These are phyloP conservation scores for Gerris buenoi DNA, from an alignment of 1,140 invertebrate species.

Conservation along the genomic window DNA sequence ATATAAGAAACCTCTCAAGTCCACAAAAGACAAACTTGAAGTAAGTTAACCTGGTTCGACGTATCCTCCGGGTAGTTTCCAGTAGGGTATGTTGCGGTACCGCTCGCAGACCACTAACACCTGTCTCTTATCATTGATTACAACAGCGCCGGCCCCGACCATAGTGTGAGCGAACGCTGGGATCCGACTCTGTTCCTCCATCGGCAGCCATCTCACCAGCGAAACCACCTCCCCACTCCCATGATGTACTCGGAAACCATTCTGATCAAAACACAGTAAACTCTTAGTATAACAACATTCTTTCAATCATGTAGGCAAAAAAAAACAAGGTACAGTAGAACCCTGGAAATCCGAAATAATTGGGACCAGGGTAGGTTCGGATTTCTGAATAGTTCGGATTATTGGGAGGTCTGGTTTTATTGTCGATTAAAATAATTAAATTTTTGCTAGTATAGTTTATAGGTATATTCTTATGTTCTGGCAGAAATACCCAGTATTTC, in stretches of 20 bases:
- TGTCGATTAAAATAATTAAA: too few species aligned
- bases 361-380: too few species aligned
- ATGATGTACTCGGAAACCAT: constrained; percentile 77
- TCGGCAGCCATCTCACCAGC: constrained; percentile 65
- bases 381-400: too few species aligned
- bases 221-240: constrained; percentile 56
- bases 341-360: too few species aligned
- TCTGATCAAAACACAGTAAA: constrained; percentile 34
- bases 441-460: too few species aligned
- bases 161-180: constrained; percentile 73
- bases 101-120: constrained; percentile 67
- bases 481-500: too few species aligned
- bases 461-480: too few species aligned
- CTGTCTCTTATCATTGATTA: constrained; percentile 55
- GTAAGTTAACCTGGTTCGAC: constrained; percentile 71
- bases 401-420: too few species aligned
- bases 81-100: constrained; percentile 40
- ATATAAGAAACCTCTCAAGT: too few species aligned
- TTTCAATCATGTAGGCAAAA: background rate
- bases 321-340: too few species aligned
- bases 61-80: constrained; percentile 86
- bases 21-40: too few species aligned
- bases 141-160: constrained; percentile 72
- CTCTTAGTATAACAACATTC: background rate
- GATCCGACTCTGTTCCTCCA: constrained; percentile 44